phyloP scores from a whole-genome alignment of 1,140 invertebrate genomes.

The Drosophila seguyi region DNA sequence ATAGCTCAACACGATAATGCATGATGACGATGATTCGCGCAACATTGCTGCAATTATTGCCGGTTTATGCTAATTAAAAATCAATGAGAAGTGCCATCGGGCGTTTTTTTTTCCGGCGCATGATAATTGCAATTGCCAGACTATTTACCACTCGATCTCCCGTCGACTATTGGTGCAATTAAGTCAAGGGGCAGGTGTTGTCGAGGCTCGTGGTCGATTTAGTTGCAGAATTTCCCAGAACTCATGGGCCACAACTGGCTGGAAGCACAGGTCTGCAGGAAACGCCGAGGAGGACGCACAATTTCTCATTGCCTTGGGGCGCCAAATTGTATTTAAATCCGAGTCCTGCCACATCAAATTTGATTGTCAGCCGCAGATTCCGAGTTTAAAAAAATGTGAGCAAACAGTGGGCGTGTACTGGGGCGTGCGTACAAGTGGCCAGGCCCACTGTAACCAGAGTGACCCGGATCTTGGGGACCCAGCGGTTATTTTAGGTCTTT shows the following conservation, averaged over 20 bases:
- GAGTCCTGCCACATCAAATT: neutral
- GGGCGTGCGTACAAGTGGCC: constrained; percentile 48
- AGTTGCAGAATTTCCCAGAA: neutral
- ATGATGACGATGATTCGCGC: constrained; percentile 48
- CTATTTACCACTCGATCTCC: constrained; percentile 11
- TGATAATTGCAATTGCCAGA: constrained; percentile 22
- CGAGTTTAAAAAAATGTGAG: constrained; percentile 54
- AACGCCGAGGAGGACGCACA: neutral
- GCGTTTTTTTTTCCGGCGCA: constrained; percentile 15
- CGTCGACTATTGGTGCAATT: constrained; percentile 5
- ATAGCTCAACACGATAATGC: constrained; percentile 42
- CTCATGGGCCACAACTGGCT: neutral
- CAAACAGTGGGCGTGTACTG: constrained; percentile 72
- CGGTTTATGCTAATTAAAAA: constrained; percentile 71
- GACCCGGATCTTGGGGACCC: constrained; percentile 37
- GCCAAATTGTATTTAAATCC: constrained; percentile 7
- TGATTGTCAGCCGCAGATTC: constrained; percentile 13
- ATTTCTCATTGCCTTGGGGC: neutral
- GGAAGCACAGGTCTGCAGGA: neutral
- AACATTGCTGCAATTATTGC: constrained; percentile 57
- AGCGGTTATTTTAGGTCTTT: constrained; percentile 76
- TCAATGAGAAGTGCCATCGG: constrained; percentile 43
- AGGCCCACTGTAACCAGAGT: constrained; percentile 3
- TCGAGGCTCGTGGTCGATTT: neutral
- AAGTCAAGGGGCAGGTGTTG: neutral